A percentile compares a stretch with the other conserved stretches of the same genome.
Evolutionary conservation across 2,113 vertebrate genomes (phyloP).

Genomic region (Amphiprion ocellaris): DNA sequence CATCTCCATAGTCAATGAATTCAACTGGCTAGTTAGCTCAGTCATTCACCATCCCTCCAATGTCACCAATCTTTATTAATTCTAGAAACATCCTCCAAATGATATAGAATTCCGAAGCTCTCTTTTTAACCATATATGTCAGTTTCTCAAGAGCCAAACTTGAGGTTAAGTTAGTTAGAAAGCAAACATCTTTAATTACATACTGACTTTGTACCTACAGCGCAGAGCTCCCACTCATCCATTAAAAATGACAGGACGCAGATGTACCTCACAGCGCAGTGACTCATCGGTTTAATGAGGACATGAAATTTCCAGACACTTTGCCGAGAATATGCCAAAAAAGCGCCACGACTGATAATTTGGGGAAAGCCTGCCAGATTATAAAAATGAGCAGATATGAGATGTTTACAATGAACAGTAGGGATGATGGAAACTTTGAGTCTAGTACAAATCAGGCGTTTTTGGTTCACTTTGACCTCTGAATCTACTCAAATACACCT

Average conservation of each 20-base stretch:
- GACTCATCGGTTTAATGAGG: slow-evolving; percentile 8
- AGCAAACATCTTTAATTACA: neutral
- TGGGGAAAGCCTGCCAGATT: neutral
- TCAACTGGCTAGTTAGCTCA: too few relatives aligned
- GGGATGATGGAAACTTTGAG: neutral
- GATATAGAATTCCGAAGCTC: too few relatives aligned
- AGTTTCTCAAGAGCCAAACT: too few relatives aligned
- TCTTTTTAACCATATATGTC: too few relatives aligned
- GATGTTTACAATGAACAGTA: neutral
- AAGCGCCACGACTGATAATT: neutral
- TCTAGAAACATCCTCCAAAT: too few relatives aligned
- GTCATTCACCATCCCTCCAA: too few relatives aligned
- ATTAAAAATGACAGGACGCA: neutral
- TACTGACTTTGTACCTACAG: neutral
- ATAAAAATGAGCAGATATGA: neutral
- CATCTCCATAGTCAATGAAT: too few relatives aligned
- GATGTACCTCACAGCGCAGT: neutral
- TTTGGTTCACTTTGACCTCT: neutral
- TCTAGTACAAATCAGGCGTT: too few relatives aligned
- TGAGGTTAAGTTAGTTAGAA: too few relatives aligned
- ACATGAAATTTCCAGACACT: slow-evolving; percentile 9
- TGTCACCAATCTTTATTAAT: too few relatives aligned
- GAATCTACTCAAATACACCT: too few relatives aligned
- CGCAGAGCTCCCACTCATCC: neutral
- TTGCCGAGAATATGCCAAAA: slow-evolving; percentile 1